Evolutionary conservation across 2,113 vertebrate genomes (phyloP).

Genomic region (Grammomys dolichurus): DNA sequence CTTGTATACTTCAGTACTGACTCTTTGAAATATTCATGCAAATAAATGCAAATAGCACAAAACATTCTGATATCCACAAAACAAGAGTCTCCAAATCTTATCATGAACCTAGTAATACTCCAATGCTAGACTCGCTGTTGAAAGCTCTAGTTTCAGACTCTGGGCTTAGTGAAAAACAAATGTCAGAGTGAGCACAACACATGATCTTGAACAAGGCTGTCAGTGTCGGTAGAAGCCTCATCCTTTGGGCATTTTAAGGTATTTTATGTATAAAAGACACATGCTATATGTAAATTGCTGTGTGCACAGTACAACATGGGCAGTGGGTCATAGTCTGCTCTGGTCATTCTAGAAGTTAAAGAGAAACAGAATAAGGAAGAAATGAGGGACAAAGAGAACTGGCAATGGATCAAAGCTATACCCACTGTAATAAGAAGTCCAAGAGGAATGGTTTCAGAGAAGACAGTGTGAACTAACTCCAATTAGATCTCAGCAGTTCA

Average conservation of each 20-base stretch:
- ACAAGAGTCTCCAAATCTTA: not conserved
- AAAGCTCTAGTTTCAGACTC: not conserved
- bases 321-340: not conserved
- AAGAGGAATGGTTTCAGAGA: conserved; percentile 63
- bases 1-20: not conserved
- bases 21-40: not conserved
- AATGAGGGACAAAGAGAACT: not conserved
- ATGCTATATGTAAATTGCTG: not conserved
- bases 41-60: not conserved
- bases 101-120: not conserved
- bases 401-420: not conserved
- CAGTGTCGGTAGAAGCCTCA: not conserved
- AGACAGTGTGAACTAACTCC: conserved; percentile 32
- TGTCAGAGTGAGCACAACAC: not conserved
- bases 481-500: conserved; percentile 71
- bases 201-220: not conserved
- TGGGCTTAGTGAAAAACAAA: not conserved
- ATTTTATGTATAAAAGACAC: not conserved
- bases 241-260: not conserved
- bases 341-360: not conserved
- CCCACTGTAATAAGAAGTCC: not conserved
- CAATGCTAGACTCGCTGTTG: not conserved
- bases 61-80: not conserved
- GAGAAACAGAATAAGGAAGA: conserved; percentile 28
- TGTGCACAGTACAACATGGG: not conserved